These are phyloP conservation scores for Spilosoma lubricipeda DNA, from an alignment of 2,888 invertebrate genomes.

Conservation along the genomic window DNA sequence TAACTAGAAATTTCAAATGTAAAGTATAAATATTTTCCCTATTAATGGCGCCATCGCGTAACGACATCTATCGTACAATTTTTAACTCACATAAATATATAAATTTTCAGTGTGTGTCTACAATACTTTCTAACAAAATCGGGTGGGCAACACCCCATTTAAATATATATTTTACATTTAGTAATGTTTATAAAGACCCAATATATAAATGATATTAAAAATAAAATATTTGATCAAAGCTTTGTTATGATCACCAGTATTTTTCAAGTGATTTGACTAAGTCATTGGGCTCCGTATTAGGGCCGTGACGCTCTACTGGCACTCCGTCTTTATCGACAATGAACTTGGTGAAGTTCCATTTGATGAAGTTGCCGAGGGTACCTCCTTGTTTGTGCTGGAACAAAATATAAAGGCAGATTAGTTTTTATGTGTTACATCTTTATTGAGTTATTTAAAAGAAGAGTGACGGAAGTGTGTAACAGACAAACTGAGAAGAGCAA, in stretches of 20 bases:
- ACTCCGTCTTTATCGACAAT: slow-evolving; percentile 90
- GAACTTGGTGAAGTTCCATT: slow-evolving; percentile 96
- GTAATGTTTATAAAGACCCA: background rate
- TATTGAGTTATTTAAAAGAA: background rate
- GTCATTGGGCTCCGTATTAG: slow-evolving; percentile 85
- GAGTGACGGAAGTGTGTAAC: background rate
- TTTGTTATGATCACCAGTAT: slow-evolving; percentile 77
- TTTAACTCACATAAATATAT: background rate
- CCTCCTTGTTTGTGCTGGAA: slow-evolving; percentile 84
- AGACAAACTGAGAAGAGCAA: no score
- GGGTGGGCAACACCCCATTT: background rate
- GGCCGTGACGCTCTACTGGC: slow-evolving; percentile 89
- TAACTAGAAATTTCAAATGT: no score
- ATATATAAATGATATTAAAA: slow-evolving; percentile 8
- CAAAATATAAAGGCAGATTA: slow-evolving; percentile 12
- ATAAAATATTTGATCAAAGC: slow-evolving; percentile 10
- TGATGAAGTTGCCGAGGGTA: slow-evolving; percentile 88
- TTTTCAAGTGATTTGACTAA: slow-evolving; percentile 85
- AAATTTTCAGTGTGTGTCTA: background rate
- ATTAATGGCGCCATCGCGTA: background rate
- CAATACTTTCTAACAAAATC: background rate
- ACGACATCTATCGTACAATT: background rate
- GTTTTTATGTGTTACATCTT: background rate
- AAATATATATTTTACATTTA: background rate
- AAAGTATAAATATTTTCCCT: background rate